Conservation (phyloP, 2,888 invertebrate species). For the Hirudinaria manillensis region DNA sequence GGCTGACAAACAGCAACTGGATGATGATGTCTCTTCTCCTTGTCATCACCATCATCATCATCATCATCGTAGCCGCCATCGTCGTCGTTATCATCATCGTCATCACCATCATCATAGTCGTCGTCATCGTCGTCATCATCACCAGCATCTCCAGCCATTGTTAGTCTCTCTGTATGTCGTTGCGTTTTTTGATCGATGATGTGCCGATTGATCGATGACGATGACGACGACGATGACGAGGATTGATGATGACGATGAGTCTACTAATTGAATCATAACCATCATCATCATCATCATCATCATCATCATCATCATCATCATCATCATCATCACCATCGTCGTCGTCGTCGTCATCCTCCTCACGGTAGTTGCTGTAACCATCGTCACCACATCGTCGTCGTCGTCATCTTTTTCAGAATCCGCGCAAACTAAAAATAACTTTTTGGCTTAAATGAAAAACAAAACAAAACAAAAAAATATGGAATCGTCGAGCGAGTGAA, state of each 20-base stretch:
- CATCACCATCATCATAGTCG: constrained; percentile 29
- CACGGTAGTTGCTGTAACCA: not conserved
- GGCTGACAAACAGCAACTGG: not conserved
- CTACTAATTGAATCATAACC: constrained; percentile 18
- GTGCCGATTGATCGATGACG: no score
- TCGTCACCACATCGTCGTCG: no score
- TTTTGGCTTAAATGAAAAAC: no score
- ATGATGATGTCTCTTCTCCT: constrained; percentile 11
- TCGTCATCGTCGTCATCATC: constrained; percentile 30
- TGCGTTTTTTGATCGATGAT: no score
- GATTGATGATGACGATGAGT: constrained; percentile 10
- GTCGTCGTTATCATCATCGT: constrained; percentile 28
- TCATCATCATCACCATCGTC: not conserved
- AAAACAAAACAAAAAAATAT: no score
- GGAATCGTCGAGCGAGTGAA: not conserved
- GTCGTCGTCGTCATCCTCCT: no score
- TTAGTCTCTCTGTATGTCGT: no score
- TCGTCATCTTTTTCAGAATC: no score
- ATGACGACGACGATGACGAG: no score
- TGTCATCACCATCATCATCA: constrained; percentile 27
- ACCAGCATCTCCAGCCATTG: not conserved
- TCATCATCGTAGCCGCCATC: constrained; percentile 25
- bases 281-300: constrained; percentile 28
- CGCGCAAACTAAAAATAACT: no score
- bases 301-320: not conserved